Percentiles rank a stretch among this genome's conserved stretches.
These are phyloP conservation scores for Pygoscelis antarcticus DNA, from an alignment of 2,113 vertebrate genomes.

Conservation along the genomic window DNA sequence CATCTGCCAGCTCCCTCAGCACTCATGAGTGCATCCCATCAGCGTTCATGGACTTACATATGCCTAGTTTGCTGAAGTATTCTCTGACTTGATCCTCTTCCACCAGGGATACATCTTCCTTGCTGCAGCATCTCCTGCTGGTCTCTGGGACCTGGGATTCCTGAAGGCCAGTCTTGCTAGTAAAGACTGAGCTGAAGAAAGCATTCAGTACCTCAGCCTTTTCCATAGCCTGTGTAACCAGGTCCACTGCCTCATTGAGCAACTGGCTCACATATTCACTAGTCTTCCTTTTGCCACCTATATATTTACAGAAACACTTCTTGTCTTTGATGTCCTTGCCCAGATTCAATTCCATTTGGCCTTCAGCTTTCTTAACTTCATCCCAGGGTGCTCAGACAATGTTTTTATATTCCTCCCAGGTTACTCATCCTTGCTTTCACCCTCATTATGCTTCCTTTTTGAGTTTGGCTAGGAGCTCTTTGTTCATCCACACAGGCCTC, in stretches of 20 bases:
- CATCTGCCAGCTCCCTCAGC: not conserved
- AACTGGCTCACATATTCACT: fast-evolving
- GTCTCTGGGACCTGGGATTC: not conserved
- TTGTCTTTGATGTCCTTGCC: not conserved
- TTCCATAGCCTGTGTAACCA: not conserved
- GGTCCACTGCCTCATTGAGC: not conserved
- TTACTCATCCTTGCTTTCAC: not conserved
- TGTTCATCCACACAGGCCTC: not conserved
- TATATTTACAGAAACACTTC: not conserved
- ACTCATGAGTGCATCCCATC: fast-evolving
- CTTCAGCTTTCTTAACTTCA: not conserved
- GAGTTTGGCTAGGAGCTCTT: not conserved
- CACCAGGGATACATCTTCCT: not conserved
- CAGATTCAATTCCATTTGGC: not conserved
- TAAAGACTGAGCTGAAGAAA: not conserved
- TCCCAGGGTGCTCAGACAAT: not conserved
- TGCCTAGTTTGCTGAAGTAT: too few species aligned
- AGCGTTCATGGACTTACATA: not conserved
- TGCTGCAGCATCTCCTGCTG: not conserved
- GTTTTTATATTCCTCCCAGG: not conserved
- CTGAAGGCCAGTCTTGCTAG: not conserved
- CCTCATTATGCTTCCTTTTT: not conserved
- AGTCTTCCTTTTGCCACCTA: not conserved
- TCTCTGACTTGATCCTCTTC: not conserved
- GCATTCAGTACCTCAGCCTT: not conserved